A percentile compares a stretch with the other conserved stretches of the same genome.
phyloP scores from a whole-genome alignment of 2,888 invertebrate genomes.

The Megamerina dolium region DNA sequence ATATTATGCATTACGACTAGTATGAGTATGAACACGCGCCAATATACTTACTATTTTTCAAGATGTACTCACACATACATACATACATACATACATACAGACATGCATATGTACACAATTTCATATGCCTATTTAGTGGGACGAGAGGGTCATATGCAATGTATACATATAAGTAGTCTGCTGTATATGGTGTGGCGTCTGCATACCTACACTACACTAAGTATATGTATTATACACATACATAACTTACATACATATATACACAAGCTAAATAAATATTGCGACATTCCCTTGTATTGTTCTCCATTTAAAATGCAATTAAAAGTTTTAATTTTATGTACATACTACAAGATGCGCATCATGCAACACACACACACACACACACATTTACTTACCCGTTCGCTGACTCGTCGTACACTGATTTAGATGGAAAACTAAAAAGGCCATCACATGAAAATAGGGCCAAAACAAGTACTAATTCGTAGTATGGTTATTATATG shows the following conservation, averaged over 20 bases:
- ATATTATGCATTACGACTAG: background rate
- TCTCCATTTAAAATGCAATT: constrained; percentile 30
- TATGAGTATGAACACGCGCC: background rate
- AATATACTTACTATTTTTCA: background rate
- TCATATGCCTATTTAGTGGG: too few species aligned
- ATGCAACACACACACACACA: constrained; percentile 2
- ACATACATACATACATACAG: too few species aligned
- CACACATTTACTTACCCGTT: background rate
- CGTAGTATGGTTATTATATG: background rate
- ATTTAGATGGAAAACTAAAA: background rate
- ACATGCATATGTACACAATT: too few species aligned
- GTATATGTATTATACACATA: too few species aligned
- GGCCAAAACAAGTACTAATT: background rate
- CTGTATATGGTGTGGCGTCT: too few species aligned
- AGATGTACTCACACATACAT: background rate
- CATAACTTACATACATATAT: too few species aligned
- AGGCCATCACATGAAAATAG: background rate
- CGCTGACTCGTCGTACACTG: background rate
- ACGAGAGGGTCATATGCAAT: too few species aligned
- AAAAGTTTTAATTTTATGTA: constrained; percentile 20
- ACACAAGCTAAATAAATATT: too few species aligned
- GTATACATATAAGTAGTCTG: too few species aligned
- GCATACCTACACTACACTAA: too few species aligned
- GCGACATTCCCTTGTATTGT: constrained; percentile 25
- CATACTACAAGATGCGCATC: too few species aligned